phyloP scores from a whole-genome alignment of 2,888 invertebrate genomes.

The Luffia ferchaultella region DNA sequence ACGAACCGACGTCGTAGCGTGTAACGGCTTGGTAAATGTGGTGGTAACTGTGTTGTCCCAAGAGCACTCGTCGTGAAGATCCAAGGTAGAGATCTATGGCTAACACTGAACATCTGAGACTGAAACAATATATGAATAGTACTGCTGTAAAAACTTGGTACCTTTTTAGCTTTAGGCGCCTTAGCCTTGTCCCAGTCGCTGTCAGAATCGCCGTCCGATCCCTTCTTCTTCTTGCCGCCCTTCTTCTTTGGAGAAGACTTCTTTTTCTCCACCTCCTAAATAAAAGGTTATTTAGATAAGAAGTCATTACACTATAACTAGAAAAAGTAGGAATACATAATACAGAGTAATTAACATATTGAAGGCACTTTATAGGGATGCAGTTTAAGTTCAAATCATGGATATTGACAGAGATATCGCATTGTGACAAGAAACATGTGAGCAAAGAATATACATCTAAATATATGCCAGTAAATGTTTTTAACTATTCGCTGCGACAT shows the following conservation, averaged over 20 bases:
- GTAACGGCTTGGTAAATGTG: no score
- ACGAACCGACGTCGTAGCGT: no score
- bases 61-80: no score
- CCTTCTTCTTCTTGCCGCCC: conserved; percentile 66
- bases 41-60: no score
- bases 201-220: conserved; percentile 73
- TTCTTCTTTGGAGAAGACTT: conserved; percentile 60
- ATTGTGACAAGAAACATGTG: conserved; percentile 24
- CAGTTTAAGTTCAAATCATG: no score
- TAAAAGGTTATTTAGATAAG: neutral
- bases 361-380: conserved; percentile 46
- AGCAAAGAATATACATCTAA: neutral
- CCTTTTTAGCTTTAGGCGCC: conserved; percentile 46
- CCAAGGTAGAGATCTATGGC: no score
- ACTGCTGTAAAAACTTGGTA: no score
- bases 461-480: neutral
- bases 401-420: no score
- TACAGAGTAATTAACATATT: neutral
- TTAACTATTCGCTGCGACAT: no score
- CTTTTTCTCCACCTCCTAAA: conserved; percentile 42
- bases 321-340: conserved; percentile 28
- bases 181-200: conserved; percentile 74
- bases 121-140: no score
- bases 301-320: conserved; percentile 31
- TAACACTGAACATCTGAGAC: no score